Percentiles rank a stretch among this genome's conserved stretches.
Conservation (phyloP, 1,140 invertebrate genomes). For the Drosophila biarmipes region DNA sequence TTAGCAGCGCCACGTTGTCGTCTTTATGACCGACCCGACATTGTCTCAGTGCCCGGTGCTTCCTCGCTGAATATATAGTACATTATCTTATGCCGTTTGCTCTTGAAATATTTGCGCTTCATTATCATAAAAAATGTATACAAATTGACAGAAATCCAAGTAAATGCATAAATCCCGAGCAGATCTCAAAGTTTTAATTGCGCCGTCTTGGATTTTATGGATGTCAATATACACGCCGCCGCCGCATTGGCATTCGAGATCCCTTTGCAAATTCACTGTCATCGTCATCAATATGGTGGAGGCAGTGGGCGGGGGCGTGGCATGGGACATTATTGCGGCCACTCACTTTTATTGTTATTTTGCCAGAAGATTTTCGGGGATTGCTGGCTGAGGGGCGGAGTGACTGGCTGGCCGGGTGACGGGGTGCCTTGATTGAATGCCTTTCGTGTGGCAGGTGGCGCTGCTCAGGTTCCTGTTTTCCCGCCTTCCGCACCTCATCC, state of each 20-base stretch:
- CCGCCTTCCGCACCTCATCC: background rate
- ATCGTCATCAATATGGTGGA: constrained; percentile 41
- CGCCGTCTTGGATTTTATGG: constrained; percentile 50
- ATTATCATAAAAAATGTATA: constrained; percentile 67
- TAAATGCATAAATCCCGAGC: constrained; percentile 39
- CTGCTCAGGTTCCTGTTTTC: constrained; percentile 16
- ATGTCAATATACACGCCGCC: constrained; percentile 36
- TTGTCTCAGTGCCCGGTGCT: constrained; percentile 7
- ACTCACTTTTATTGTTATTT: constrained; percentile 64
- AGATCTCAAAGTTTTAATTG: constrained; percentile 70
- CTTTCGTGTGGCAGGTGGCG: constrained; percentile 53
- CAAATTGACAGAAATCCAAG: constrained; percentile 62
- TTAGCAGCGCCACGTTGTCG: constrained; percentile 65
- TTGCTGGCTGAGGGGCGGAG: background rate
- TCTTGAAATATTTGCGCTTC: constrained; percentile 70
- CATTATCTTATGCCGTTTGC: constrained; percentile 48
- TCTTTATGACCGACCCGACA: constrained; percentile 52
- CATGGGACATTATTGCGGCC: constrained; percentile 39
- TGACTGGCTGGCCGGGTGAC: too few relatives aligned
- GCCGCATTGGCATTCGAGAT: constrained; percentile 20
- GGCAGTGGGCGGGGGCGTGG: background rate
- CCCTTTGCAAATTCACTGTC: constrained; percentile 43
- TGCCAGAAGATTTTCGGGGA: constrained; percentile 19
- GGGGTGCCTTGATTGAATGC: constrained; percentile 61
- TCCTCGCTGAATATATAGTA: background rate